Conservation (phyloP, 1,140 invertebrate species). For the Sipha flava region DNA sequence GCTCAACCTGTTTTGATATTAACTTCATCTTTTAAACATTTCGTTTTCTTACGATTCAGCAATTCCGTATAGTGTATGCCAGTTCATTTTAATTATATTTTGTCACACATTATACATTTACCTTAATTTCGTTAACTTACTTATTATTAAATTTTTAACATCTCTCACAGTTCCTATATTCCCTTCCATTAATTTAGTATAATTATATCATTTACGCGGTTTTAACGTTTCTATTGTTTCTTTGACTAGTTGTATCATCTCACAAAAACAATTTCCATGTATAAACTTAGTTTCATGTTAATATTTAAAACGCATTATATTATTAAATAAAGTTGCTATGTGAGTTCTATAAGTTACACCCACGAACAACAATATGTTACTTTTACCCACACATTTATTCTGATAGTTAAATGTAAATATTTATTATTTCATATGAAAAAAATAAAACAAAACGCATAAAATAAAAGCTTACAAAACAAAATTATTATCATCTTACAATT, state of each 20-base stretch:
- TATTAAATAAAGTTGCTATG: not conserved
- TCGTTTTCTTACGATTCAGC: not conserved
- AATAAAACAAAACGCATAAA: too few relatives aligned
- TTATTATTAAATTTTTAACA: not conserved
- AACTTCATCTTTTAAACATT: too few relatives aligned
- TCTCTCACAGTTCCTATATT: not conserved
- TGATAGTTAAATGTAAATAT: too few relatives aligned
- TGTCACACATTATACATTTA: not conserved
- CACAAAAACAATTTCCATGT: not conserved
- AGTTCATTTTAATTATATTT: not conserved
- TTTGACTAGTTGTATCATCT: not conserved
- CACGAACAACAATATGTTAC: too few relatives aligned
- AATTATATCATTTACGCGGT: not conserved
- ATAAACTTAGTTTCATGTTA: not conserved
- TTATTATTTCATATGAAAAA: too few relatives aligned
- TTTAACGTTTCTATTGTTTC: not conserved
- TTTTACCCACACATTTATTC: not conserved
- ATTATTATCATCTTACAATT: too few relatives aligned
- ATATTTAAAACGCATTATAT: not conserved
- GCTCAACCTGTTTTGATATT: too few relatives aligned
- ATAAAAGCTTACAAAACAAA: too few relatives aligned
- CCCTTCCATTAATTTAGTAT: not conserved
- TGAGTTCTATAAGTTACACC: not conserved
- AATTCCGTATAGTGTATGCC: not conserved
- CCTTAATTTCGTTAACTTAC: not conserved